Evolutionary conservation across 1,140 invertebrate genomes (phyloP), one percentile per base, ranked within the genome.

Genomic region (Drosophila paulistorum): DNA sequence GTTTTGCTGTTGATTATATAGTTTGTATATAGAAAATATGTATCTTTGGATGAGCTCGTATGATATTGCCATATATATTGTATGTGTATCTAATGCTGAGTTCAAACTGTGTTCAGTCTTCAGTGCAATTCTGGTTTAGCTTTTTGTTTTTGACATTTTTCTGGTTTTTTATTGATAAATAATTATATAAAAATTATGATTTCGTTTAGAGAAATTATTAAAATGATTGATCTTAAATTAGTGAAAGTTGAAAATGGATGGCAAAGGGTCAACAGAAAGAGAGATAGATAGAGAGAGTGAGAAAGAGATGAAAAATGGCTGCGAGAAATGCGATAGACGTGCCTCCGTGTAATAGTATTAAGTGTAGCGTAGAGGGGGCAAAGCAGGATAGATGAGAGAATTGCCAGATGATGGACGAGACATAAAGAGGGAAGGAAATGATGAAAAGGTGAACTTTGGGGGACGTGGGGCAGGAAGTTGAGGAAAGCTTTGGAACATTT

Each of bases 281-380:
- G 33, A 35, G 33, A 7, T 7, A 35, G 0, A 9, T 1, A n/a
- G n/a, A 63, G 42, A 23, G n/a, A 33, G n/a, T 11, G 48, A 58
- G 59, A 57, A 62, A 62, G 55, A 45, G n/a, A 20, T n/a, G 37
- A 71, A 39, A 85, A 86, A 83, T 87, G 83, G 83, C 83, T 87
- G 77, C 76, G 83, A 90, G 87, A 90, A 90, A 90, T 90, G 87
- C 83, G 87, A 90, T 84, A 90, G 74, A 84, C 87, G 87, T 90
- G 87, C 87, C 85, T 89, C 74, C 77, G 80, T 84, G 84, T 89
- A 72, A 58, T 30, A 30, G 30, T 30, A 30, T 30, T 30, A 87
- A 81, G 77, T 89, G 84, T 89, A 89, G 80, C 77, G 83, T 89
- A 89, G 79, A 65, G 64, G 77, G 54, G 30, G 30, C 23, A 54